These are phyloP conservation scores for Agrochola circellaris DNA, from an alignment of 2,888 invertebrate species.

Conservation along the genomic window DNA sequence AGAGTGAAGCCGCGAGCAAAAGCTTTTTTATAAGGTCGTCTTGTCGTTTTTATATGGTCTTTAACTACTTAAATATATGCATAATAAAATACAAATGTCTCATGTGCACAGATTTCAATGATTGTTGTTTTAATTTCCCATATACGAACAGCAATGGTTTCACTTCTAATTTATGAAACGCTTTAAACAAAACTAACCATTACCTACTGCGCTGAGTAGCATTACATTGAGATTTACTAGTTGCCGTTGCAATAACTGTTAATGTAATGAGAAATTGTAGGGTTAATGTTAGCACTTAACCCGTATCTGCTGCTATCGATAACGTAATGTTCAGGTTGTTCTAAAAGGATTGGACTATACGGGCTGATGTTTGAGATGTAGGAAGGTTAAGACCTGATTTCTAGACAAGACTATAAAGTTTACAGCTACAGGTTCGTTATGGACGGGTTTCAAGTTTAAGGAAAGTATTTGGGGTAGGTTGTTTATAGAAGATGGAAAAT, in stretches of 20 bases:
- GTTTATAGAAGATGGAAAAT: neutral
- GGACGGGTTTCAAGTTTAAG: conserved; percentile 3
- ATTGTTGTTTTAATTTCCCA: too few species aligned
- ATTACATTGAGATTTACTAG: conserved; percentile 48
- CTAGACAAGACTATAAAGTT: conserved; percentile 39
- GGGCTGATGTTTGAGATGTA: conserved; percentile 27
- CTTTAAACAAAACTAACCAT: neutral
- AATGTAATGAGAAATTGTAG: conserved; percentile 64
- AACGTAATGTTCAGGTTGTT: conserved; percentile 38
- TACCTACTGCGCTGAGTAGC: neutral
- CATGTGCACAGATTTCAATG: too few species aligned
- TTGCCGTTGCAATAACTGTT: conserved; percentile 48
- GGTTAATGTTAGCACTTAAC: conserved; percentile 60
- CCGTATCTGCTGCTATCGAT: conserved; percentile 54
- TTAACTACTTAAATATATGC: too few species aligned
- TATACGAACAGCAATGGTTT: too few species aligned
- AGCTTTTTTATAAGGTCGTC: too few species aligned
- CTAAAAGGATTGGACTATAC: conserved; percentile 31
- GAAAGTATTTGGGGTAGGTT: neutral
- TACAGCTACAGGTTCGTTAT: neutral
- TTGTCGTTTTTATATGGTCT: too few species aligned
- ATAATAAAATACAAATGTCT: too few species aligned
- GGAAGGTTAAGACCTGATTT: conserved; percentile 32
- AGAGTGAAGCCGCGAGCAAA: too few species aligned
- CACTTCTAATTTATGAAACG: too few species aligned